Evolutionary conservation across 1,140 invertebrate genomes (phyloP), one percentile per base, ranked within the genome.

Genomic region (Heterodera schachtii): DNA sequence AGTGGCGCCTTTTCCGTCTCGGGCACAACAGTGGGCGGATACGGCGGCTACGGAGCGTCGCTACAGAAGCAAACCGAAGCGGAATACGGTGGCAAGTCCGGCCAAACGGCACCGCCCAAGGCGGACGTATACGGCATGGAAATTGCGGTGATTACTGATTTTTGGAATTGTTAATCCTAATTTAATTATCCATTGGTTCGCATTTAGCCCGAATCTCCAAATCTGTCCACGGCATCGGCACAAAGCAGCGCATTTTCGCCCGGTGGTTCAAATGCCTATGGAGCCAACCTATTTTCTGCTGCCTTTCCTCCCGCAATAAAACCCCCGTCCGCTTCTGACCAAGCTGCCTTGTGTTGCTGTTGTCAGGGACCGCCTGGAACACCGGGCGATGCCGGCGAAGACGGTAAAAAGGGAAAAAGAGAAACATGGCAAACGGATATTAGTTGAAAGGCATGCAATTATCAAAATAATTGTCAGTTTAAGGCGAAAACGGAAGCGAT

Each of bases 301-400:
- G 31, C 81, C 2, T 73, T 64, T 5, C 81, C 81, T 31, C 79
- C 81, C 57, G 82, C 81, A 43, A 78, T 78, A 49, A 66, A 57
- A 52, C 81, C 79, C 31, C 80, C 79, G 47, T 19, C 81, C 13
- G 19, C 46, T 2, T 66, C 57, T 21, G 52, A 9, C n/a, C 21
- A 70, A 19, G n/a, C 78, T 31, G 70, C 57, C 19, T 49, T 74
- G 2, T 82, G 81, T 75, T 70, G 44, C 57, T 82, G 81, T 13
- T 74, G 73, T 64, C 81, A 82, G 74, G 78, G 81, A 21, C n/a
- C 81, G 67, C 79, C 80, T 16, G 84, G 84, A 11, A 46, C 60
- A 13, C 82, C 85, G 31, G 84, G 84, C 19, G 81, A 84, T 46
- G 66, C 46, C n/a, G 85, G 82, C 49, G 64, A 69, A 8, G 70